These are phyloP conservation scores for Miniopterus natalensis DNA, from an alignment of 2,113 vertebrate species.

Conservation along the genomic window DNA sequence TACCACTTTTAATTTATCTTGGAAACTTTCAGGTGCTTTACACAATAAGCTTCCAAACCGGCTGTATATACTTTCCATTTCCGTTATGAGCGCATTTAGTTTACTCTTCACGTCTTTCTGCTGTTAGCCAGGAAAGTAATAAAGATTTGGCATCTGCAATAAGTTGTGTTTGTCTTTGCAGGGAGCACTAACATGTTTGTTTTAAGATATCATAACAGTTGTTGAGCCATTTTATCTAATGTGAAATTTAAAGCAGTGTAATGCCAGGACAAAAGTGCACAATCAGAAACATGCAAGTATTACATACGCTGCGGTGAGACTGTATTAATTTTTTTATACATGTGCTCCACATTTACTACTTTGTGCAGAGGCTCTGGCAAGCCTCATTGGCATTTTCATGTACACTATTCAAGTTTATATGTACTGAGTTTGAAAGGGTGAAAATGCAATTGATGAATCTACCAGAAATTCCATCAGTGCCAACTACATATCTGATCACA, in stretches of 20 bases:
- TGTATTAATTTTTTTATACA: not conserved
- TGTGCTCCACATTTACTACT: not conserved
- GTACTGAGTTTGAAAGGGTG: not conserved
- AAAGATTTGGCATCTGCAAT: not conserved
- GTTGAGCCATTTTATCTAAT: constrained; percentile 18
- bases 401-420: not conserved
- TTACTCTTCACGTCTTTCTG: not conserved
- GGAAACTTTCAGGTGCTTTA: not conserved
- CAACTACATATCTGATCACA: not conserved
- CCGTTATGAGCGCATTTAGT: not conserved
- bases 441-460: not conserved
- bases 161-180: constrained; percentile 32
- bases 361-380: not conserved
- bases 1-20: not conserved
- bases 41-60: not conserved
- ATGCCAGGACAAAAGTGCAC: not conserved
- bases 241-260: not conserved
- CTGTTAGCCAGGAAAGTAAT: not conserved
- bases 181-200: not conserved
- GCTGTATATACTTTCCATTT: not conserved
- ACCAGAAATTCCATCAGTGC: not conserved
- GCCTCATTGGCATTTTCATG: not conserved
- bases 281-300: constrained; percentile 1
- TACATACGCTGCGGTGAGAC: not conserved
- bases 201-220: not conserved